A percentile compares a stretch with the other conserved stretches of the same genome.
Conservation (phyloP, 2,113 vertebrate genomes). For the Tylochromis polylepis region DNA sequence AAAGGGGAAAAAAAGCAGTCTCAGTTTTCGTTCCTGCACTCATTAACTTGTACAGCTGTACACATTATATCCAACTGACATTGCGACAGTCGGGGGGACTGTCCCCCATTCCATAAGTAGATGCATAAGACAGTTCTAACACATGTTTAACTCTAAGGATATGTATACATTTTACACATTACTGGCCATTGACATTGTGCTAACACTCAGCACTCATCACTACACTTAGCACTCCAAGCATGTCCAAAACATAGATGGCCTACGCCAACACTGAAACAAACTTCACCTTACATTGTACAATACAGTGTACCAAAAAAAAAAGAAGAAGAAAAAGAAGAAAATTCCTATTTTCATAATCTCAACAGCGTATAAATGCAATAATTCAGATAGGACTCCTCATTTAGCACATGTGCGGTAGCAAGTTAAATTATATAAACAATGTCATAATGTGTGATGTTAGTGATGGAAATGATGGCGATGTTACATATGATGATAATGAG, state of each 20-base stretch:
- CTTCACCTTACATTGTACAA: conserved; percentile 61
- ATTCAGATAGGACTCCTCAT: conserved; percentile 74
- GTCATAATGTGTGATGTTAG: conserved; percentile 43
- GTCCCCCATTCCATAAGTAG: conserved; percentile 11
- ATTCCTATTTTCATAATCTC: conserved; percentile 70
- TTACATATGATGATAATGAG: conserved; percentile 29
- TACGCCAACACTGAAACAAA: conserved; percentile 51
- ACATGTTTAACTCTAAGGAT: not conserved
- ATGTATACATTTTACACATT: not conserved
- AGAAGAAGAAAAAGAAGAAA: conserved; percentile 21
- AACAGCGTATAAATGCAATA: conserved; percentile 85
- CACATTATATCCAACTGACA: conserved; percentile 2
- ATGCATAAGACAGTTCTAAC: not conserved
- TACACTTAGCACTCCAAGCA: conserved; percentile 22
- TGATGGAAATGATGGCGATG: conserved; percentile 10
- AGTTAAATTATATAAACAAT: conserved; percentile 52
- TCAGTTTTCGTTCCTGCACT: not conserved
- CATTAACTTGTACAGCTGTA: conserved; percentile 32
- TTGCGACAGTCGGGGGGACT: conserved; percentile 4
- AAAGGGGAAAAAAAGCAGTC: not conserved
- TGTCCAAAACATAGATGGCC: conserved; percentile 44
- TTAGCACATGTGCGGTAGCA: conserved; percentile 70
- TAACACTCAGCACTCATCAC: conserved; percentile 3
- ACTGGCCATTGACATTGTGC: conserved; percentile 6
- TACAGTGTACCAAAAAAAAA: conserved; percentile 57